These are phyloP conservation scores for Procavia capensis DNA, from an alignment of 2,113 vertebrate genomes.

Conservation along the genomic window DNA sequence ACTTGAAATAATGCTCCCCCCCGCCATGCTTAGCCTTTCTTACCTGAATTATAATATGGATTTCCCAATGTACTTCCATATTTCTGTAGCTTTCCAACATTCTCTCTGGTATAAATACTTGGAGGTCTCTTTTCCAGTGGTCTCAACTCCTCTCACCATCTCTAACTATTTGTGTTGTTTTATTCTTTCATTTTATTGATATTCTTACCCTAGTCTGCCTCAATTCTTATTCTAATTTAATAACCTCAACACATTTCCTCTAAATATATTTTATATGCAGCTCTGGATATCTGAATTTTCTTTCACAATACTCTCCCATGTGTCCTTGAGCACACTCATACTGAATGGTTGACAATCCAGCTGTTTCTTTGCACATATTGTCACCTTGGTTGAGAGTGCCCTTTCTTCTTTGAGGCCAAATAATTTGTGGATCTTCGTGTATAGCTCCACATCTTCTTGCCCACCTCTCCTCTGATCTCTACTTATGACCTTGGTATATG, in stretches of 20 bases:
- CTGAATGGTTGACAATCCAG: fast-evolving
- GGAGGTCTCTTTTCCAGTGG: neutral
- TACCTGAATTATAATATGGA: neutral
- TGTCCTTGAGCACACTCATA: neutral
- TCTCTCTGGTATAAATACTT: neutral
- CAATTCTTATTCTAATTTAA: neutral
- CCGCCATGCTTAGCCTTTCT: neutral
- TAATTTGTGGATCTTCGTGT: neutral
- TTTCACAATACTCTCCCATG: neutral
- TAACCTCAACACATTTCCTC: neutral
- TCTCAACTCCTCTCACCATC: neutral
- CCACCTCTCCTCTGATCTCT: neutral
- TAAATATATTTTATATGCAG: neutral
- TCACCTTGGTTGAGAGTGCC: neutral
- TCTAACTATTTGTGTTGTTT: neutral
- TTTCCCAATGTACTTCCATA: neutral
- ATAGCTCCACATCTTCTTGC: neutral
- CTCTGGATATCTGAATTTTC: neutral
- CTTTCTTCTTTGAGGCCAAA: neutral
- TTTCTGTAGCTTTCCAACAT: neutral
- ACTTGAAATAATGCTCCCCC: neutral
- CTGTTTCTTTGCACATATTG: neutral
- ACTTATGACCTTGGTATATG: neutral
- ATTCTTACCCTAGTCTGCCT: neutral
- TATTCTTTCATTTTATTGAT: neutral